Evolutionary conservation across 2,888 invertebrate genomes (phyloP).

Genomic region (Himalopsyche japonica): DNA sequence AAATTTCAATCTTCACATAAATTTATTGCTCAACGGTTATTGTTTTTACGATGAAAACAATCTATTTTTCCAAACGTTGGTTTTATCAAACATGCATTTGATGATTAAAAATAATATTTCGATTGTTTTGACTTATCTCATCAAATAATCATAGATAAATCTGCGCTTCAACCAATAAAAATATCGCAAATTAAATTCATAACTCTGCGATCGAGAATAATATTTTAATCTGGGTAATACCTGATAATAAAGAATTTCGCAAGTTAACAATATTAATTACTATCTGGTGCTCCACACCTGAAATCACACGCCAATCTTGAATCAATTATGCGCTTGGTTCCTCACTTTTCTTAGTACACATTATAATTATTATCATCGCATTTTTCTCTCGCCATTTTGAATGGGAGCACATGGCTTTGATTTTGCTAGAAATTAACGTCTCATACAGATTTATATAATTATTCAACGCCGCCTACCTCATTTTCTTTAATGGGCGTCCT

Average conservation of each 20-base stretch:
- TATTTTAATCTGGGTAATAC: not conserved
- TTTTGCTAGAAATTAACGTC: not conserved
- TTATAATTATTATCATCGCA: not conserved
- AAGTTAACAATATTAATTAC: not conserved
- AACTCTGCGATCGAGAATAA: not conserved
- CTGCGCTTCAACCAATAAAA: too few species aligned
- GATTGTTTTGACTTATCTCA: too few species aligned
- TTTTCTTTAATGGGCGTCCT: too few species aligned
- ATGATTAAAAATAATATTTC: too few species aligned
- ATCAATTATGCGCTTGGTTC: not conserved
- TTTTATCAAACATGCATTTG: too few species aligned
- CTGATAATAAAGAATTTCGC: not conserved
- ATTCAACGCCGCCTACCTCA: not conserved
- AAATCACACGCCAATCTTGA: not conserved
- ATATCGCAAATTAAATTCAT: too few species aligned
- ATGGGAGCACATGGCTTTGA: not conserved
- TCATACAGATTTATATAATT: not conserved
- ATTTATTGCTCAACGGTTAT: too few species aligned
- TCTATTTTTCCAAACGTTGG: too few species aligned
- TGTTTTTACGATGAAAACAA: too few species aligned
- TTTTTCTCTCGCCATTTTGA: not conserved
- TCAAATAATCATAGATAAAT: too few species aligned
- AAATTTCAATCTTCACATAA: too few species aligned
- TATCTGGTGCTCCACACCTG: not conserved
- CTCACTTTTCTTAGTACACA: not conserved